phyloP scores from a whole-genome alignment of 2,113 vertebrate genomes.

The Setophaga petechia region DNA sequence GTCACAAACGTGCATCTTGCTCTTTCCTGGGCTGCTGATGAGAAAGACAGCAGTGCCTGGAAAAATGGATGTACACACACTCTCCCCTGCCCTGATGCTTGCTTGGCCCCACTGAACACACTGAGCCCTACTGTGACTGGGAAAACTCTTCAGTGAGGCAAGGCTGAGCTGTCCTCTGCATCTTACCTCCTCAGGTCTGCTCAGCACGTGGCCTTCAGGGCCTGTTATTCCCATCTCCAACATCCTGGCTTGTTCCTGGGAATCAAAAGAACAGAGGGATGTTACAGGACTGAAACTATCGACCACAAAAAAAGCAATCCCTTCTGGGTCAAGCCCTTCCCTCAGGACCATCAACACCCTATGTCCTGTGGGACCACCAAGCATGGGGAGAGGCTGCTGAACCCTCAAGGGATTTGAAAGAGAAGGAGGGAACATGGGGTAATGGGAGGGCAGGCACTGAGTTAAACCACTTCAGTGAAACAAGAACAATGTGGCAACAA shows the following conservation, averaged over 20 bases:
- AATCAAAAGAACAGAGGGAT: neutral
- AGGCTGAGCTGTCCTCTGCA: neutral
- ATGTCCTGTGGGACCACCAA: neutral
- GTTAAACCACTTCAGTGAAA: neutral
- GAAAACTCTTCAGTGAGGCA: neutral
- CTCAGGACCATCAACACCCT: neutral
- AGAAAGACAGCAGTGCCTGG: neutral
- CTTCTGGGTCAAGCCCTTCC: neutral
- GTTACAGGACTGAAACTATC: neutral
- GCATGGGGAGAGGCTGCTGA: neutral
- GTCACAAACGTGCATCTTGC: fast-evolving
- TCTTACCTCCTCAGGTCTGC: conserved; percentile 92
- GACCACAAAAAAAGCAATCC: neutral
- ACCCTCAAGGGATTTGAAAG: neutral
- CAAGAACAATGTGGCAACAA: neutral
- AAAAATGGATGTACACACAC: neutral
- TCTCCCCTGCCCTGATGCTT: neutral
- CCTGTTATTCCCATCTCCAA: conserved; percentile 95
- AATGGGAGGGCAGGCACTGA: neutral
- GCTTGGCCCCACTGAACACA: neutral
- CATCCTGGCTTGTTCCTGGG: conserved; percentile 91
- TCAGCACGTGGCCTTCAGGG: conserved; percentile 92
- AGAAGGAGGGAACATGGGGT: neutral
- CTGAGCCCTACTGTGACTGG: neutral
- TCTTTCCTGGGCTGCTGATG: neutral